Base-by-base conservation (phyloP, 2,113 vertebrate genomes). In the Engraulis encrasicolus region DNA sequence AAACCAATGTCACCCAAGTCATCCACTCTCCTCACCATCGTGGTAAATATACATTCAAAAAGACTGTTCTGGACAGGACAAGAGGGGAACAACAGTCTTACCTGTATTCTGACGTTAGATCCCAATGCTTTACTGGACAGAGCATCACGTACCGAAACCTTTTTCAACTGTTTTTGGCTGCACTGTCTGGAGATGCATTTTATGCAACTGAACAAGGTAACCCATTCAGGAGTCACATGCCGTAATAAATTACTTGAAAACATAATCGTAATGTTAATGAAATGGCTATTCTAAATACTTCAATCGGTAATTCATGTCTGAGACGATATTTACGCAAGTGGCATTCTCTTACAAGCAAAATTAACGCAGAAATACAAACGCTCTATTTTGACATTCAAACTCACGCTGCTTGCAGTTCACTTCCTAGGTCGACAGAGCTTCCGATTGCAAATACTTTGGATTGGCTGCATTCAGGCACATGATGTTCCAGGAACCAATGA, bases 21-120 rank as follows among this genome's bases (percentile, higher is more conserved):
- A 66, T 12, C 58, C 23, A 27, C 31, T 66, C 14, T 14, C 9
- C 58, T 66, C 9, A 27, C 58, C 15, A 31, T n/a, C n/a, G n/a
- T n/a, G n/a, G n/a, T n/a, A n/a, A n/a, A n/a, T n/a, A n/a, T n/a
- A n/a, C n/a, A n/a, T n/a, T n/a, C n/a, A n/a, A n/a, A n/a, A n/a
- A n/a, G n/a, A n/a, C n/a, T n/a, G n/a, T n/a, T n/a, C n/a, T n/a
- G n/a, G n/a, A n/a, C n/a, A n/a, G n/a, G n/a, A n/a, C n/a, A n/a
- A n/a, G n/a, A n/a, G n/a, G n/a, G n/a, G n/a, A n/a, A n/a, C n/a
- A n/a, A n/a, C n/a, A 71, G 0, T 52, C 81, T 34, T 91, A 95
- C 95, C 93, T 94, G 91, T 6, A 96, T 86, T 91, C 85, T 92
- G 27, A 94, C 18, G 15, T 89, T 52, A 31, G 61, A 34, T 78